phyloP scores from a whole-genome alignment of 2,888 invertebrate genomes.

The Dolichomitus sp. region DNA sequence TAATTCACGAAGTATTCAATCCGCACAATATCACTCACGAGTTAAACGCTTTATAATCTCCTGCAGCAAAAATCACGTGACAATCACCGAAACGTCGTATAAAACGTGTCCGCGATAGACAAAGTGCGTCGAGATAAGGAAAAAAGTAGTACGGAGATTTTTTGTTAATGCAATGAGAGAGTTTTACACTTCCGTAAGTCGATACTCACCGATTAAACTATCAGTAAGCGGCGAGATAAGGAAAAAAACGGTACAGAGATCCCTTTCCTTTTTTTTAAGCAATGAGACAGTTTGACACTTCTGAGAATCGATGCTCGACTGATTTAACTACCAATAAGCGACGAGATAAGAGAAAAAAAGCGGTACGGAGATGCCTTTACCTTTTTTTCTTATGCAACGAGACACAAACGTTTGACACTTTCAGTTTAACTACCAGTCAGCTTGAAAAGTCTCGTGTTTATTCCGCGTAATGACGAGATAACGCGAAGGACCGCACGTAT shows the following conservation, averaged over 20 bases:
- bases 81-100: neutral
- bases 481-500: neutral
- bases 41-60: neutral
- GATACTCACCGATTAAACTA: neutral
- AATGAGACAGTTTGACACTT: neutral
- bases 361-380: neutral
- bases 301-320: neutral
- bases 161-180: neutral
- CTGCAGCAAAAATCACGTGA: neutral
- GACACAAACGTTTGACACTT: neutral
- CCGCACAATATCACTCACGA: slow-evolving; percentile 18
- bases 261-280: neutral
- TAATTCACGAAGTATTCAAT: slow-evolving; percentile 8
- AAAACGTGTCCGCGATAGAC: neutral
- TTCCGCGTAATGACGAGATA: neutral
- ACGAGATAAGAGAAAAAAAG: slow-evolving; percentile 5
- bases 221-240: neutral
- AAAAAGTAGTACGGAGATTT: neutral
- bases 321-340: neutral
- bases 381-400: neutral
- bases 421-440: no score
- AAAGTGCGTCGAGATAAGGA: neutral
- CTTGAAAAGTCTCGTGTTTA: neutral
- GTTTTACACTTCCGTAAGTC: neutral
- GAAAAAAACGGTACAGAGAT: neutral